A percentile compares a stretch with the other conserved stretches of the same genome.
Evolutionary conservation across 2,797 vertebrate genomes (phyloP).

Genomic region (Ceryle rudis): DNA sequence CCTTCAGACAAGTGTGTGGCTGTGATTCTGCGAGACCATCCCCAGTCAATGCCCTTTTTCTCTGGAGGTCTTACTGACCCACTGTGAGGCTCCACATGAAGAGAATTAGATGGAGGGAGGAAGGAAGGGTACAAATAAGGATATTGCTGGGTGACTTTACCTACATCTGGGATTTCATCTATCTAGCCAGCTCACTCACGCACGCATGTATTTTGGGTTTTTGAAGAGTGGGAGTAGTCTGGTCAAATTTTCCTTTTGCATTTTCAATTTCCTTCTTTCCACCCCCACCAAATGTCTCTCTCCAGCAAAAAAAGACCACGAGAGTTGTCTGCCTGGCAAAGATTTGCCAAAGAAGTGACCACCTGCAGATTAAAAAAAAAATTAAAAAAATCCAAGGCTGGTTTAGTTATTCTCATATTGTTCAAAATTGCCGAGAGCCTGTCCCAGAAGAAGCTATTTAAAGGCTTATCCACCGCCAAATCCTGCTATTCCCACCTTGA

Average conservation of each 20-base stretch:
- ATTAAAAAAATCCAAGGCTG: background rate
- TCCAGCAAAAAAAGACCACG: background rate
- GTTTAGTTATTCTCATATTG: background rate
- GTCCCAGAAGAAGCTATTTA: background rate
- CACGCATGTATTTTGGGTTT: background rate
- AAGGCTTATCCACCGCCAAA: background rate
- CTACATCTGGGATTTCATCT: background rate
- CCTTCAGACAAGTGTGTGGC: background rate
- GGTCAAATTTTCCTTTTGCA: background rate
- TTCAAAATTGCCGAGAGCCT: background rate
- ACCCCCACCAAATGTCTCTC: background rate
- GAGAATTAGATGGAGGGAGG: background rate
- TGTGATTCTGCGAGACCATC: background rate
- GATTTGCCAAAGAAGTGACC: background rate
- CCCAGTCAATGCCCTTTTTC: background rate
- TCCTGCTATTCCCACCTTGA: background rate
- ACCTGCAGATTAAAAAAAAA: background rate
- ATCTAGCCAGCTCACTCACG: background rate
- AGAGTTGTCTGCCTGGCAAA: background rate
- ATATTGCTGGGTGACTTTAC: background rate
- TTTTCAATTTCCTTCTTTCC: background rate
- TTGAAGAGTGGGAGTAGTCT: background rate
- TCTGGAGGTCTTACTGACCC: background rate
- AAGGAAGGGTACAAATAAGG: background rate
- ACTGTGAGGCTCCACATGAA: background rate